phyloP scores from a whole-genome alignment of 1,140 invertebrate genomes.

The Drosophila nikananu region DNA sequence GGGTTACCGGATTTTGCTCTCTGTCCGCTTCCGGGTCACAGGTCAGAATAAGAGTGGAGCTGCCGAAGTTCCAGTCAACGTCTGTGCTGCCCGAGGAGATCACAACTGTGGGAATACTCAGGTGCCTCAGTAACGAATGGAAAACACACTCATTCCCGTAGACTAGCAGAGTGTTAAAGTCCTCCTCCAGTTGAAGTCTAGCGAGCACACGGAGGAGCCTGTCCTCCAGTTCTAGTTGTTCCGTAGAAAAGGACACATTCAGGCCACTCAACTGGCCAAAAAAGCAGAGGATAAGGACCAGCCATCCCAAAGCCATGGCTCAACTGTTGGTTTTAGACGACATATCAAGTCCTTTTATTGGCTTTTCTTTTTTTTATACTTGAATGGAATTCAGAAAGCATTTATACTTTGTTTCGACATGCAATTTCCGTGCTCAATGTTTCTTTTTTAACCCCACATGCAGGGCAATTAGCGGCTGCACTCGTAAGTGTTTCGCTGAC shows the following conservation, averaged over 20 bases:
- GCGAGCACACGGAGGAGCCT: conserved; percentile 26
- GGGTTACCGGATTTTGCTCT: conserved; percentile 25
- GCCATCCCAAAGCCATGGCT: not conserved
- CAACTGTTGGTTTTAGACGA: not conserved
- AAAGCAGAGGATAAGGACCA: conserved; percentile 13
- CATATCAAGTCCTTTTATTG: conserved; percentile 5
- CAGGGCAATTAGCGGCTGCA: conserved; percentile 52
- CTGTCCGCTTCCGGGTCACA: conserved; percentile 35
- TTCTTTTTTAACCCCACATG: conserved; percentile 14
- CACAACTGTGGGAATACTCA: conserved; percentile 36
- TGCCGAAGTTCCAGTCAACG: conserved; percentile 49
- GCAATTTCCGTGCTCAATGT: conserved; percentile 40
- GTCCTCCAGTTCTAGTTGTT: not conserved
- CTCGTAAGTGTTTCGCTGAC: conserved; percentile 29
- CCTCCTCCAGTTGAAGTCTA: conserved; percentile 33
- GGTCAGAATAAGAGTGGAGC: conserved; percentile 32
- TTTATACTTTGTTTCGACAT: conserved; percentile 20
- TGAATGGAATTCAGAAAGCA: conserved; percentile 13
- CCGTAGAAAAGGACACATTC: not conserved
- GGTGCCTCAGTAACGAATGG: conserved; percentile 22
- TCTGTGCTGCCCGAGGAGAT: conserved; percentile 29
- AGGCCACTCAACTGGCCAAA: conserved; percentile 13
- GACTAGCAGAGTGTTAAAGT: conserved; percentile 44
- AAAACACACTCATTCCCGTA: conserved; percentile 56
- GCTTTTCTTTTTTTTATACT: not conserved